Evolutionary conservation across 2,888 invertebrate species (phyloP).

Genomic region (Neoascia interrupta): DNA sequence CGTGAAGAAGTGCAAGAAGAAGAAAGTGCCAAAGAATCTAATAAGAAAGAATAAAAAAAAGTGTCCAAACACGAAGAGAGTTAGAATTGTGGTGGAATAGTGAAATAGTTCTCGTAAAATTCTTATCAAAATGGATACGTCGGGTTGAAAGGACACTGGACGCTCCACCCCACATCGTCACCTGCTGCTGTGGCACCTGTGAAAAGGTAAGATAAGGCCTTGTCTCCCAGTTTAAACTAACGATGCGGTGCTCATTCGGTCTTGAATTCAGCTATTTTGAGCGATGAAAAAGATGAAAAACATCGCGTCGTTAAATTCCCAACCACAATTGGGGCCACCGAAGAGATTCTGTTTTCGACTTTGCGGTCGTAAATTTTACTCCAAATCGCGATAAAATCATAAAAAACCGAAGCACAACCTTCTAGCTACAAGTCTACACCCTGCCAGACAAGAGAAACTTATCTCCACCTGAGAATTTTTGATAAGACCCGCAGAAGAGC

Average conservation of each 20-base stretch:
- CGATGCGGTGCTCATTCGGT: constrained; percentile 31
- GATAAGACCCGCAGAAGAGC: constrained; percentile 3
- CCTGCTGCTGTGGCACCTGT: constrained; percentile 37
- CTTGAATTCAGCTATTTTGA: background rate
- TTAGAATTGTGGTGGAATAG: constrained; percentile 36
- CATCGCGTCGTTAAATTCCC: constrained; percentile 21
- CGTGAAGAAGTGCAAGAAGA: constrained; percentile 49
- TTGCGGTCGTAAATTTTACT: constrained; percentile 61
- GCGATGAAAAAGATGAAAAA: constrained; percentile 6
- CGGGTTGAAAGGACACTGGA: constrained; percentile 36
- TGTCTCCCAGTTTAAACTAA: background rate
- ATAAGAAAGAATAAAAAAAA: constrained; percentile 41
- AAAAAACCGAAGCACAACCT: background rate
- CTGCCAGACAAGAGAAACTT: background rate
- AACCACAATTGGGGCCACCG: constrained; percentile 49
- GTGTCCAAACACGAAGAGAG: constrained; percentile 12
- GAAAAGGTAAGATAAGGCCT: constrained; percentile 41
- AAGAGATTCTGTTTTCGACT: constrained; percentile 19
- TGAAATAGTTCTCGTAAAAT: constrained; percentile 1
- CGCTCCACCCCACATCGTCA: constrained; percentile 14
- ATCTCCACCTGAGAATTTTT: constrained; percentile 21
- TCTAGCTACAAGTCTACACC: constrained; percentile 5
- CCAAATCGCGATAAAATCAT: constrained; percentile 36
- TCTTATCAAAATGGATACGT: constrained; percentile 49
- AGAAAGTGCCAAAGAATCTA: constrained; percentile 68